phyloP scores from a whole-genome alignment of 1,140 invertebrate species.

The Araneus ventricosus region DNA sequence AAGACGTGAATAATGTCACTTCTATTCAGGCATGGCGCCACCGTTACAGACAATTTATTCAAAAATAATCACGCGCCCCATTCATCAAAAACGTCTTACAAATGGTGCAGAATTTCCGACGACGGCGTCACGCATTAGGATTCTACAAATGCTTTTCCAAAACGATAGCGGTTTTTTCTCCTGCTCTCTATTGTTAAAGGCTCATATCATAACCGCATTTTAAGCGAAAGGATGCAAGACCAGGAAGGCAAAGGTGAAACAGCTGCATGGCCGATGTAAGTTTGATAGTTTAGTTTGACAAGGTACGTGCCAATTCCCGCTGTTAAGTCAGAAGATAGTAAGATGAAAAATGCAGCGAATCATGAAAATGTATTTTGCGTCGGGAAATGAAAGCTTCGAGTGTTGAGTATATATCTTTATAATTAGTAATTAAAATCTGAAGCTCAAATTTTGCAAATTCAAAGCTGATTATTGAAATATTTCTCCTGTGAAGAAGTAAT shows the following conservation, averaged over 20 bases:
- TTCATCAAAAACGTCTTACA: constrained; percentile 65
- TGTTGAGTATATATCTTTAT: no score
- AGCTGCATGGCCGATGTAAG: not conserved
- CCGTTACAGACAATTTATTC: constrained; percentile 43
- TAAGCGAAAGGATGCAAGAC: not conserved
- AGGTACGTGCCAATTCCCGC: not conserved
- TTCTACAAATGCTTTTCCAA: constrained; percentile 49
- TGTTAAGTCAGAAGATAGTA: not conserved
- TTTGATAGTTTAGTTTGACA: not conserved
- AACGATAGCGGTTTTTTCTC: constrained; percentile 21
- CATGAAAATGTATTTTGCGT: no score
- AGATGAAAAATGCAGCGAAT: not conserved
- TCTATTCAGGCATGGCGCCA: constrained; percentile 35
- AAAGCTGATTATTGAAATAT: no score
- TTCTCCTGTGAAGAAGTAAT: no score
- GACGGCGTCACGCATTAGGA: constrained; percentile 50
- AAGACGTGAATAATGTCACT: constrained; percentile 36
- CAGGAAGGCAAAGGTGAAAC: not conserved
- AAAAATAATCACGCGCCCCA: constrained; percentile 58
- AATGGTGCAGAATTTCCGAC: not conserved
- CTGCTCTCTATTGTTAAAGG: not conserved
- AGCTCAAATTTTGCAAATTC: no score
- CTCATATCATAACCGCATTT: constrained; percentile 9
- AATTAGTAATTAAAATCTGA: no score
- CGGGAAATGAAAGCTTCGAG: no score